These are phyloP conservation scores for Dipodomys spectabilis DNA, from an alignment of 2,113 vertebrate genomes.

Conservation along the genomic window DNA sequence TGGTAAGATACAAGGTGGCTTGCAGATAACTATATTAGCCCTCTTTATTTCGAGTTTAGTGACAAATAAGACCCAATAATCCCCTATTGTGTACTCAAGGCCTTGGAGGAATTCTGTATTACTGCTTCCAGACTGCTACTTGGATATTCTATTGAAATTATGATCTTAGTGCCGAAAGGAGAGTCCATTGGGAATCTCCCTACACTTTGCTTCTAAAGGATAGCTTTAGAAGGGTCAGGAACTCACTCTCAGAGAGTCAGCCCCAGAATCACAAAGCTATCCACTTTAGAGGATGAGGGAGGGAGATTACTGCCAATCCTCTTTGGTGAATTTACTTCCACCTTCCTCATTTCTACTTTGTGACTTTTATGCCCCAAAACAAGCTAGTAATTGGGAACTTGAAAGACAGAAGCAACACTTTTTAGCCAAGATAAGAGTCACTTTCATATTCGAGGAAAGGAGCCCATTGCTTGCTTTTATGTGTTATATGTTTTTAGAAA, in stretches of 20 bases:
- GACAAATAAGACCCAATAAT: not conserved
- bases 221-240: not conserved
- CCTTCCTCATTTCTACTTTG: not conserved
- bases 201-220: not conserved
- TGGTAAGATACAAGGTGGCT: not conserved
- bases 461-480: not conserved
- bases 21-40: not conserved
- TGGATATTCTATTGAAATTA: not conserved
- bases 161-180: not conserved
- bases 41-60: not conserved
- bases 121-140: not conserved
- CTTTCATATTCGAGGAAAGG: not conserved
- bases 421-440: not conserved
- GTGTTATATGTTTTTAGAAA: constrained; percentile 25
- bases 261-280: not conserved
- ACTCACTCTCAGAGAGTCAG: not conserved
- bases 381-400: not conserved
- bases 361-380: not conserved
- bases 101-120: not conserved
- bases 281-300: not conserved
- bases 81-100: not conserved
- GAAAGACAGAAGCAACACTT: not conserved
- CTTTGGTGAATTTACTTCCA: not conserved
- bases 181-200: not conserved
- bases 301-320: not conserved